Base-by-base conservation (phyloP, 2,888 invertebrate genomes). In the Ametastegia equiseti region DNA sequence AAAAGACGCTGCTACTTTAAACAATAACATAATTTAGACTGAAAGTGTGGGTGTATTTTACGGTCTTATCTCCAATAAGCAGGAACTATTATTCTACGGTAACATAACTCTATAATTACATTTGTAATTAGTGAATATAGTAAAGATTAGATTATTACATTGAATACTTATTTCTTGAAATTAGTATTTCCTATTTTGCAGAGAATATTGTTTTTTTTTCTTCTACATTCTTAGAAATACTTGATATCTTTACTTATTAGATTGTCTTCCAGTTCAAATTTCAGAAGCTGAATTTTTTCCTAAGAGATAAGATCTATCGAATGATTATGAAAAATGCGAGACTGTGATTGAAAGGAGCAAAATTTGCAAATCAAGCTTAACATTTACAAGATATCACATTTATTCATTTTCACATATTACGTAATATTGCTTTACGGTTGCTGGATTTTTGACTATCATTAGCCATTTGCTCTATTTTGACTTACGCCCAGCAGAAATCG, bases 11-110 rank as follows among this genome's bases (percentile, higher is more conserved):
- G 84, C 82, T 80, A 82, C 81, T 75, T 80, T 82, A 82, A 82
- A 83, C n/a, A n/a, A n/a, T n/a, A n/a, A n/a, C 80, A 82, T 81
- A 83, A 84, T 84, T 86, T 87, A 87, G 85, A 87, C 86, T 47
- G 54, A 71, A 81, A 73, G 69, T 81, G 50, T 82, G 81, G 50
- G 47, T 71, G 81, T 80, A 63, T 80, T 69, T 80, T 69, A 47
- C 71, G 54, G 60, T 81, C 67, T 80, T 80, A 73, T 81, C 75
- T 82, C 80, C n/a, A n/a, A n/a, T n/a, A n/a, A n/a, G n/a, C n/a
- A n/a, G n/a, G n/a, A n/a, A n/a, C n/a, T n/a, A n/a, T n/a, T n/a
- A 47, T 79, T 82, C 81, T 83, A 75, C 67, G 57, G 73, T 80
- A 73, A 71, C 36, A 75, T 75, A 36, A 54, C 19, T 54, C 36